Percentiles rank a stretch among this genome's conserved stretches.
Conservation (phyloP, 2,888 invertebrate species). For the Nephrotoma appendiculata region DNA sequence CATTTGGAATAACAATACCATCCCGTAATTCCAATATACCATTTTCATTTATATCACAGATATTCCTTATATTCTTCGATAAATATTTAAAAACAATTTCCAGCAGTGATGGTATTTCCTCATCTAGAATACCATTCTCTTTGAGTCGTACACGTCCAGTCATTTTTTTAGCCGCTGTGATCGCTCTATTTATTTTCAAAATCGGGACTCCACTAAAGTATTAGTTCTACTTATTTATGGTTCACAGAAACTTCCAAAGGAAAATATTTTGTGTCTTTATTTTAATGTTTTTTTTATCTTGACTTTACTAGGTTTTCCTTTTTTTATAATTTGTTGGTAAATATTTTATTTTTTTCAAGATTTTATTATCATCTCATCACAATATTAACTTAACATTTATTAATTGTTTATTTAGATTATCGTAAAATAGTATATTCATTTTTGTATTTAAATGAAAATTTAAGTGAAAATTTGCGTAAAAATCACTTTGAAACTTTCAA, state of each 20-base stretch:
- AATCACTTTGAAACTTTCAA: background rate
- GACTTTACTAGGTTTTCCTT: background rate
- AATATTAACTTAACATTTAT: background rate
- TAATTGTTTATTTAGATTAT: background rate
- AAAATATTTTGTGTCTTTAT: background rate
- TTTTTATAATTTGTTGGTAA: background rate
- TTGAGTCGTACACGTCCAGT: conserved; percentile 33
- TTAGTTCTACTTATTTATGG: background rate
- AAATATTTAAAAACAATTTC: conserved; percentile 30
- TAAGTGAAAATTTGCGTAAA: background rate
- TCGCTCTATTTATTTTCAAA: background rate
- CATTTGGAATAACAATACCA: conserved; percentile 48
- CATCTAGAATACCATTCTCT: conserved; percentile 29
- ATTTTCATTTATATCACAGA: conserved; percentile 20
- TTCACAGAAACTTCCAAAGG: background rate
- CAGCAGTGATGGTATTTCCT: conserved; percentile 29
- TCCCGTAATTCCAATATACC: conserved; percentile 33
- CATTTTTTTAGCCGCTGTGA: conserved; percentile 16
- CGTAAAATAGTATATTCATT: background rate
- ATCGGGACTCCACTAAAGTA: background rate
- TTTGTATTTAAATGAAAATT: background rate
- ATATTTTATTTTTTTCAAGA: background rate
- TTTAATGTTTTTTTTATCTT: background rate
- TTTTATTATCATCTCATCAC: background rate
- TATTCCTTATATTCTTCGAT: conserved; percentile 27